These are phyloP conservation scores for Bungarus multicinctus DNA, from an alignment of 2,113 vertebrate species.

Conservation along the genomic window DNA sequence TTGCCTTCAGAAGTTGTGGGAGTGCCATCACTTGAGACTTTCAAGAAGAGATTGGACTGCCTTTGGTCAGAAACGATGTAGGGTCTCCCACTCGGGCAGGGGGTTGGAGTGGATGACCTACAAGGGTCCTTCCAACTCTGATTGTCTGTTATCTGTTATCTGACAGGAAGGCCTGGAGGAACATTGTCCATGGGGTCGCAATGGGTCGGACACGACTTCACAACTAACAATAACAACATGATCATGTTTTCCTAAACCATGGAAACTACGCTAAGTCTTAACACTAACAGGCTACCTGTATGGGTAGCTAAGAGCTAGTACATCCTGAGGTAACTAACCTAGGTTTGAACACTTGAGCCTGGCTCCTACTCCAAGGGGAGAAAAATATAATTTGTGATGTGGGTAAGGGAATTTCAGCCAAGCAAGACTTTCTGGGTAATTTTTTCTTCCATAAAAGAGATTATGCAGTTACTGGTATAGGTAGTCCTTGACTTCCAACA, in stretches of 20 bases:
- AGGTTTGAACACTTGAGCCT: not conserved
- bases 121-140: no score
- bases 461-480: not conserved
- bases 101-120: no score
- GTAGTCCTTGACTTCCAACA: not conserved
- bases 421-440: not conserved
- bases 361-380: not conserved
- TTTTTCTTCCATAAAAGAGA: not conserved
- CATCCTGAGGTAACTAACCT: not conserved
- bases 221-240: not conserved
- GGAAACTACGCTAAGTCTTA: not conserved
- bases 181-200: no score
- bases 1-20: no score
- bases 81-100: no score
- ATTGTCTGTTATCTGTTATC: no score
- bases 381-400: not conserved
- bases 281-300: not conserved
- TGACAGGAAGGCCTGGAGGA: no score
- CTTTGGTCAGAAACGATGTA: no score
- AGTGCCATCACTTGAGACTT: no score
- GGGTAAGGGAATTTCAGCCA: not conserved
- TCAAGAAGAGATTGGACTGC: no score
- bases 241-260: not conserved
- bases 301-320: no score
- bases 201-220: no score